phyloP scores from a whole-genome alignment of 2,888 invertebrate species.

The Melinaea marsaeus region DNA sequence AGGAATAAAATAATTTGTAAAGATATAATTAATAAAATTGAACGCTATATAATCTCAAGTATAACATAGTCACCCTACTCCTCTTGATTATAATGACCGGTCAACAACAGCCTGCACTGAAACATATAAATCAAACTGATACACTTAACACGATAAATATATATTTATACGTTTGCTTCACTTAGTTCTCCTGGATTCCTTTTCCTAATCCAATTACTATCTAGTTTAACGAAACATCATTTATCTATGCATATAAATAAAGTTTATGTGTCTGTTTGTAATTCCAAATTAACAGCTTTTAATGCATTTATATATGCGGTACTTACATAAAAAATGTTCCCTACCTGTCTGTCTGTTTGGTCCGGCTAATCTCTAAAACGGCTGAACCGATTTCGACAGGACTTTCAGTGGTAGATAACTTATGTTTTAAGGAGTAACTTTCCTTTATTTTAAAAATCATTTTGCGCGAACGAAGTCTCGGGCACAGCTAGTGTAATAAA shows the following conservation, averaged over 20 bases:
- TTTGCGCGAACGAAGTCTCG: too few species aligned
- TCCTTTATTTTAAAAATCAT: too few species aligned
- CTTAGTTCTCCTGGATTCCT: conserved; percentile 21
- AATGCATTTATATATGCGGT: too few species aligned
- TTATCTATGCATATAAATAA: neutral
- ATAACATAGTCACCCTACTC: conserved; percentile 36
- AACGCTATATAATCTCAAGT: neutral
- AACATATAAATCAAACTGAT: conserved; percentile 48
- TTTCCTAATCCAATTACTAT: conserved; percentile 2
- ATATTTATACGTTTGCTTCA: conserved; percentile 27
- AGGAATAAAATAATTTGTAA: too few species aligned
- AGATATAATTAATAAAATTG: neutral
- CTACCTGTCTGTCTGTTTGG: too few species aligned
- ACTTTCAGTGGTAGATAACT: too few species aligned
- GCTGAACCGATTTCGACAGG: too few species aligned
- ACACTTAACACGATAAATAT: conserved; percentile 37
- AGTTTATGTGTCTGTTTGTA: neutral
- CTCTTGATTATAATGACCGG: conserved; percentile 50
- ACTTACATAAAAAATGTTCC: too few species aligned
- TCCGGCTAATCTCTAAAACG: too few species aligned
- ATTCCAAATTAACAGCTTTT: too few species aligned
- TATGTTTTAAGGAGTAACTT: too few species aligned
- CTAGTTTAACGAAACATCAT: neutral
- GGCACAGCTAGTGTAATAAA: too few species aligned
- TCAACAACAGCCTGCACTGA: conserved; percentile 44